Base-by-base conservation (phyloP, 2,888 invertebrate genomes). In the Dascillus cervinus region DNA sequence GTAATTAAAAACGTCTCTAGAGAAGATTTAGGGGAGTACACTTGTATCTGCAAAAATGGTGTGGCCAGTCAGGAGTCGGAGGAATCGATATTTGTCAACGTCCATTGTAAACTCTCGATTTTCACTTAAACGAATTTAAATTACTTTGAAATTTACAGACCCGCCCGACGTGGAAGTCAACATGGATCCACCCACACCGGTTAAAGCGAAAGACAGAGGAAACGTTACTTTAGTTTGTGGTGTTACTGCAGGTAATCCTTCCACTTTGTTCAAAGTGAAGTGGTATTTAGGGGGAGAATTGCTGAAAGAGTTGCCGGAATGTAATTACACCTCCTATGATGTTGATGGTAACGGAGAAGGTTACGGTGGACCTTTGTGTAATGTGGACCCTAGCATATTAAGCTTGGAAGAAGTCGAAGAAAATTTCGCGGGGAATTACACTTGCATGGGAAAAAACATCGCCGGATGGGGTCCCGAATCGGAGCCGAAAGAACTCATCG, bases 361-460 rank as follows among this genome's bases (percentile, higher is more conserved):
- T 0, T 52, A 47, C 29, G 73, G 72, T 13, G 69, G 72, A 11
- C 69, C 82, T 8, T 79, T 88, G 55, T 88, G 89, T 58, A 84
- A 85, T 62, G 79, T 89, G 51, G 88, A 90, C 59, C 89, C 89
- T 0, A 87, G 84, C 45, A 82, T 87, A 67, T 69, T 92, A 52
- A 70, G 88, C 15, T 72, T 92, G 13, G 84, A 88, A 51, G 80
- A 82, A 45, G 87, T 92, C n/a, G 83, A 81, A 3, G 79, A 89
- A 57, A 80, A 80, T 32, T 91, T 92, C 64, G 87, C 91, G 52
- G 94, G 92, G 13, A 92, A 92, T 67, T 95, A 92, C 66, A 87
- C 91, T 1, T 95, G 95, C 60, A 81, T 83, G 53, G 94, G 92
- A 9, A 80, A 77, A 61, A 94, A 92, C 65, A 74, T 77, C 8